phyloP scores from a whole-genome alignment of 2,888 invertebrate species.

The Cryptus viduatorius region DNA sequence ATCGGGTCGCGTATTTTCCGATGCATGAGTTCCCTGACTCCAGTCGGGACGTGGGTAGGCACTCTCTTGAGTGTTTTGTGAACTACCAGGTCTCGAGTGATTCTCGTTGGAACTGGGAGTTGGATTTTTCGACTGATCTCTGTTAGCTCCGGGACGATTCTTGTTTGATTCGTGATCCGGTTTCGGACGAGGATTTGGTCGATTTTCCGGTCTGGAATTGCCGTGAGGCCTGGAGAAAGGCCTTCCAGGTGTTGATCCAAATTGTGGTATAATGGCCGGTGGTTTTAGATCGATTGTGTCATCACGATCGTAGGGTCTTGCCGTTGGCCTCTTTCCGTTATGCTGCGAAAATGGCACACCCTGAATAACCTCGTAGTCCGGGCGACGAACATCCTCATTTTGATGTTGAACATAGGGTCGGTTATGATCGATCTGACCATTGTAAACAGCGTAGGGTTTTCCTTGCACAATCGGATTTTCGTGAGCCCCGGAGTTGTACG shows the following conservation, averaged over 20 bases:
- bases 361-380: conserved; percentile 75
- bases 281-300: conserved; percentile 79
- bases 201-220: conserved; percentile 67
- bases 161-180: conserved; percentile 68
- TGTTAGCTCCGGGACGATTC: conserved; percentile 27
- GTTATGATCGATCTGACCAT: conserved; percentile 64
- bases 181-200: conserved; percentile 67
- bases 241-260: conserved; percentile 73
- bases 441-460: conserved; percentile 74
- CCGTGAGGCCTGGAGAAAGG: conserved; percentile 74
- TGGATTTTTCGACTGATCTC: conserved; percentile 33
- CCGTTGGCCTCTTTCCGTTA: conserved; percentile 66
- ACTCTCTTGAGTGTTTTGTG: conserved; percentile 21
- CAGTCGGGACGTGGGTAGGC: conserved; percentile 42
- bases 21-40: conserved; percentile 30
- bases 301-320: conserved; percentile 69
- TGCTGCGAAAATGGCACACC: conserved; percentile 73
- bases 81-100: conserved; percentile 50
- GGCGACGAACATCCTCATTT: conserved; percentile 61
- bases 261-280: conserved; percentile 74
- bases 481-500: conserved; percentile 68
- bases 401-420: conserved; percentile 70
- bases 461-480: conserved; percentile 69
- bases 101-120: conserved; percentile 40
- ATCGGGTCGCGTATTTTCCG: conserved; percentile 39